Evolutionary conservation across 2,113 vertebrate species (phyloP).

Genomic region (Hipposideros armiger): DNA sequence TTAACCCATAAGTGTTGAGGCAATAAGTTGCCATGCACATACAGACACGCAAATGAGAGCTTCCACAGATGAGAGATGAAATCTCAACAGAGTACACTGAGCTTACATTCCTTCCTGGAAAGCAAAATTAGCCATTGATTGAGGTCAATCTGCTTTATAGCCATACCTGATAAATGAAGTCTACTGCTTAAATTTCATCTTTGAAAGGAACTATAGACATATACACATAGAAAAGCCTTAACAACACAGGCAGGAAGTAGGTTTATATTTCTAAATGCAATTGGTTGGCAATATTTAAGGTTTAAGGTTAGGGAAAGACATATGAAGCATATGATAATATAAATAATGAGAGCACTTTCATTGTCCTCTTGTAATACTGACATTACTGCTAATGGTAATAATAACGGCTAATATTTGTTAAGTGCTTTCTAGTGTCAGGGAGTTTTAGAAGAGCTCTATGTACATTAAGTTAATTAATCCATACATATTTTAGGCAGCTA

Average conservation of each 20-base stretch:
- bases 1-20: not conserved
- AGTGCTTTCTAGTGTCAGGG: not conserved
- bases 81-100: not conserved
- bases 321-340: not conserved
- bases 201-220: not conserved
- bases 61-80: slow-evolving; percentile 45
- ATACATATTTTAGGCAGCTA: not conserved
- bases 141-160: not conserved
- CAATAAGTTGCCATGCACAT: not conserved
- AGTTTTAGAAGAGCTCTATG: not conserved
- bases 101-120: slow-evolving; percentile 57
- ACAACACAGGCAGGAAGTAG: not conserved
- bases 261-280: not conserved
- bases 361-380: not conserved
- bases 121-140: not conserved
- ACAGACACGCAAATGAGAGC: not conserved
- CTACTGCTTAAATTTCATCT: slow-evolving; percentile 21
- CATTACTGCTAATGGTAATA: not conserved
- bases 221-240: not conserved
- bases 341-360: not conserved
- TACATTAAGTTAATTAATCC: not conserved
- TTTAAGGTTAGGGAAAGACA: not conserved
- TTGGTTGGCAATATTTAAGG: not conserved
- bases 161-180: not conserved
- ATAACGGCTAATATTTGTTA: not conserved